Percentiles rank a stretch among this genome's conserved stretches.
These are phyloP conservation scores for Ascidia mentula DNA, from an alignment of 23 tunicate species.

Conservation along the genomic window DNA sequence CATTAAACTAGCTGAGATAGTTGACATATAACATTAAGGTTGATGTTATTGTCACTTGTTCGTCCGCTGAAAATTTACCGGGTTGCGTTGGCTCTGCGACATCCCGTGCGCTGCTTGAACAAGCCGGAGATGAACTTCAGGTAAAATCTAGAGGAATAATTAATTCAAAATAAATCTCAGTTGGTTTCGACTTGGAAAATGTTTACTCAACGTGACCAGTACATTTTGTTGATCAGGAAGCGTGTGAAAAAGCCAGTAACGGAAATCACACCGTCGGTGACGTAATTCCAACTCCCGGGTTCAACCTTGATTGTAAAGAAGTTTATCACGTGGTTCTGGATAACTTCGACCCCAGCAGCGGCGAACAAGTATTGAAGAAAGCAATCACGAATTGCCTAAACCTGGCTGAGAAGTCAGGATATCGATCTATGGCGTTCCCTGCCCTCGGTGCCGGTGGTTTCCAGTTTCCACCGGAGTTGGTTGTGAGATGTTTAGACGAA, in stretches of 20 bases:
- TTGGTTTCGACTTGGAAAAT: no score
- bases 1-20: no score
- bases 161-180: no score
- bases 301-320: conserved; percentile 13
- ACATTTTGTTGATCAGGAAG: neutral
- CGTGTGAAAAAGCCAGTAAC: neutral
- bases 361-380: neutral
- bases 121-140: no score
- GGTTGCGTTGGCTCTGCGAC: no score
- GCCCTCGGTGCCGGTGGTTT: conserved; percentile 70
- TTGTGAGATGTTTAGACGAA: conserved; percentile 31
- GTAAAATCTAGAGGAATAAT: no score
- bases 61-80: no score
- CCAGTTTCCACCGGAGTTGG: conserved; percentile 33
- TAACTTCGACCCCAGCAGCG: neutral
- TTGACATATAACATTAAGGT: no score
- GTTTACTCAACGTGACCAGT: no score
- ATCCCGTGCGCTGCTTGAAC: no score
- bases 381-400: conserved; percentile 33
- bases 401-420: conserved; percentile 32
- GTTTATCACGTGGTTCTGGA: conserved; percentile 16
- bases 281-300: conserved; percentile 22
- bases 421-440: conserved; percentile 54
- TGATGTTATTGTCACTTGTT: no score
- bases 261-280: neutral